Evolutionary conservation across 2,113 vertebrate species (phyloP).

Genomic region (Lycaon pictus): DNA sequence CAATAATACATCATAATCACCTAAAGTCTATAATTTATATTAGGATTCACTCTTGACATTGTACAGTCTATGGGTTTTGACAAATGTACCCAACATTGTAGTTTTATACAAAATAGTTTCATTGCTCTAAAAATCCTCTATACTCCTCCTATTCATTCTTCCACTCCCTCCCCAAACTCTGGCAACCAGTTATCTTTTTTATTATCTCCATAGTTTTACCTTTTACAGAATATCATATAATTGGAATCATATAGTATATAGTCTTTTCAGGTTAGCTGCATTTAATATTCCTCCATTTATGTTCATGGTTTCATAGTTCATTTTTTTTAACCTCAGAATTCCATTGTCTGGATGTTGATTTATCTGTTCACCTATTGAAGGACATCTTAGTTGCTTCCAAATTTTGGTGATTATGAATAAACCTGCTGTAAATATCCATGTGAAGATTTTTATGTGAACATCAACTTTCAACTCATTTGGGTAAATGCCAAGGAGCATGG

Average conservation of each 20-base stretch:
- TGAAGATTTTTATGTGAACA: not conserved
- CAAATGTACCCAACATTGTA: not conserved
- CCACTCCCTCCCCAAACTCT: not conserved
- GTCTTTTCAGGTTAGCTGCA: not conserved
- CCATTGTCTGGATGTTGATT: not conserved
- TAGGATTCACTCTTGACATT: not conserved
- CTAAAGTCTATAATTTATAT: not conserved
- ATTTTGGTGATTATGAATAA: not conserved
- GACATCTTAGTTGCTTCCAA: not conserved
- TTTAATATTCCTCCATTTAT: not conserved
- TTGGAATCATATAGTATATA: not conserved
- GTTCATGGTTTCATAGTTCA: not conserved
- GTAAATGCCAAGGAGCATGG: not conserved
- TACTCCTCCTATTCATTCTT: not conserved
- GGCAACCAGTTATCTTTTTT: not conserved
- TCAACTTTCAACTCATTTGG: not conserved
- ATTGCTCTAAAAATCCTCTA: not conserved
- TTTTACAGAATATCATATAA: not conserved
- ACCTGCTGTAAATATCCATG: not conserved
- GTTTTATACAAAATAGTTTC: not conserved
- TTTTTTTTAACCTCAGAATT: slow-evolving; percentile 18
- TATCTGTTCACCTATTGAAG: not conserved
- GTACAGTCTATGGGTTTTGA: not conserved
- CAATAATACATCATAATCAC: not conserved
- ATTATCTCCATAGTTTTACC: not conserved